Base-by-base conservation (phyloP, 2,888 invertebrate genomes). In the Nebria brevicollis region DNA sequence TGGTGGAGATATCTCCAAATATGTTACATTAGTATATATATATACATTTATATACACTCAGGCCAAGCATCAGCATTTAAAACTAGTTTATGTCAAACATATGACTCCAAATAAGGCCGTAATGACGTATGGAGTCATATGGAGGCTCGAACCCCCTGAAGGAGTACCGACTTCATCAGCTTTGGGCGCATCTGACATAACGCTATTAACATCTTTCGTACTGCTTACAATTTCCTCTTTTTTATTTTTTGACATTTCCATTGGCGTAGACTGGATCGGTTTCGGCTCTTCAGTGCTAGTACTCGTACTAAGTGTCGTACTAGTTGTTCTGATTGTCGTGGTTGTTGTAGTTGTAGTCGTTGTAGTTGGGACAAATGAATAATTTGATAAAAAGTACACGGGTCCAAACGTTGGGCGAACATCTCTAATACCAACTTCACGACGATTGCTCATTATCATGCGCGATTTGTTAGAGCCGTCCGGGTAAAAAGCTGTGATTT, bases 321-420 rank as follows among this genome's bases (percentile, higher is more conserved):
- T 88, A 0, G 89, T 89, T 1, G 90, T 90, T 1, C 90, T 89
- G 1, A 90, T 89, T 1, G 90, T 90, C 0, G 89, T 90, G 0
- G 91, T 90, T 0, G 91, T 91, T 0, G 91, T 90, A 1, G 92
- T 91, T 0, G 92, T 91, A 0, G 94, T 92, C 0, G 93, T 93
- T 0, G 94, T 96, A 11, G 95, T 95, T 1, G 96, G 96, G 25
- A 96, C 95, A 66, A 94, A 88, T 15, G 72, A 94, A 84, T 94
- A 93, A 88, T 96, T 96, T 77, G 91, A 91, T 72, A 95, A 88
- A 89, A 93, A 96, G 88, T 95, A 97, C 74, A 94, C 91, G 42
- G 94, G 93, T n/a, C 95, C 94, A 84, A 94, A 94, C 84, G 94
- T 92, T 6, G 94, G 92, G 84, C 91, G 91, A 0, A 96, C 92